Evolutionary conservation across 2,113 vertebrate species (phyloP).

Genomic region (Kobus ellipsiprymnus): DNA sequence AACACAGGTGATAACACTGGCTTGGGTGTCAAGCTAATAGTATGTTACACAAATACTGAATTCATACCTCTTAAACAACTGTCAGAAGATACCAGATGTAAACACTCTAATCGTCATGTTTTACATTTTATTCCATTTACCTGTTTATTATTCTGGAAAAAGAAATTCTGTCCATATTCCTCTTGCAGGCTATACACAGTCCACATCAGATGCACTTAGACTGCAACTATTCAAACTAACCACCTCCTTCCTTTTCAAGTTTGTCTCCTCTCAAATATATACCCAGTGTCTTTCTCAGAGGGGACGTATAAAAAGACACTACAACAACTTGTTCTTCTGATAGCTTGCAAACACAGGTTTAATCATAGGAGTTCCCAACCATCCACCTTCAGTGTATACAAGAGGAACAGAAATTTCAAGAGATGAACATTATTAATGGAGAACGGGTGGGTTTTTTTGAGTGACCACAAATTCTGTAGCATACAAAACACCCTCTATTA

Average conservation of each 20-base stretch:
- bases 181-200: background rate
- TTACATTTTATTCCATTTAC: conserved; percentile 18
- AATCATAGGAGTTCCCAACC: background rate
- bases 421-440: background rate
- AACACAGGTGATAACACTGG: conserved; percentile 9
- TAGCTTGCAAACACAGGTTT: conserved; percentile 1
- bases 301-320: background rate
- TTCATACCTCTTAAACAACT: background rate
- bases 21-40: conserved; percentile 10
- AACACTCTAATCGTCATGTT: conserved; percentile 3
- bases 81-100: conserved; percentile 10
- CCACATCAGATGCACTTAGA: background rate
- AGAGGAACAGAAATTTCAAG: conserved; percentile 19
- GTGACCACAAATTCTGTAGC: conserved; percentile 18
- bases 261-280: background rate
- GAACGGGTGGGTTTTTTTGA: background rate
- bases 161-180: conserved; percentile 9
- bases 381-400: background rate
- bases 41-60: conserved; percentile 16
- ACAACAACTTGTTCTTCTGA: background rate
- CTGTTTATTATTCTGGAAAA: conserved; percentile 18
- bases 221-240: background rate
- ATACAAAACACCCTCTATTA: background rate
- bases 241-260: background rate
- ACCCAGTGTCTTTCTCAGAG: background rate